A percentile compares a stretch with the other conserved stretches of the same genome.
Conservation (phyloP, 2,888 invertebrate genomes). For the Agrotis puta region DNA sequence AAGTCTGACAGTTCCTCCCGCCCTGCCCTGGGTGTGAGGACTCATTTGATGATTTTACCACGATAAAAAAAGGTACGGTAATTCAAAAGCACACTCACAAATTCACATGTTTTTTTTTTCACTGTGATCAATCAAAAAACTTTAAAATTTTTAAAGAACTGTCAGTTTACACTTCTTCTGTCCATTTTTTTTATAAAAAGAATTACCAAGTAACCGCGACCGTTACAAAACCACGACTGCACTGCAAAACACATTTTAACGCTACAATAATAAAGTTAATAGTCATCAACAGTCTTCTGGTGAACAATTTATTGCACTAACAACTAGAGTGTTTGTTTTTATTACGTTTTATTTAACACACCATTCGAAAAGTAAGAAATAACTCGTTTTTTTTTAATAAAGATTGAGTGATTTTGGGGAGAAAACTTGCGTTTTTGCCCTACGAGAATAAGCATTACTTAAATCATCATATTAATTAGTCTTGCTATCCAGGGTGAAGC, state of each 20-base stretch:
- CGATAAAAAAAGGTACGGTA: too few relatives aligned
- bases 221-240: slow-evolving; percentile 9
- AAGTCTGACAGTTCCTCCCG: too few relatives aligned
- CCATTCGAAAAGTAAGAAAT: slow-evolving; percentile 9
- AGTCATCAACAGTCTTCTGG: slow-evolving; percentile 16
- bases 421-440: background rate
- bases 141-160: background rate
- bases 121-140: too few relatives aligned
- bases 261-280: slow-evolving; percentile 28
- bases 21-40: too few relatives aligned
- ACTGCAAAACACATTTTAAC: slow-evolving; percentile 39
- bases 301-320: slow-evolving; percentile 43
- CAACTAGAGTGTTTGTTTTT: slow-evolving; percentile 38
- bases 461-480: too few relatives aligned
- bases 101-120: too few relatives aligned
- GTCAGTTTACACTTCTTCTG: background rate
- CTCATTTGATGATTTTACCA: too few relatives aligned
- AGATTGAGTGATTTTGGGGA: background rate
- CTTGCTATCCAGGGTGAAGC: too few relatives aligned
- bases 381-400: slow-evolving; percentile 2
- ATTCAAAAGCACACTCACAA: too few relatives aligned
- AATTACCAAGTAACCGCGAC: background rate
- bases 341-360: slow-evolving; percentile 36
- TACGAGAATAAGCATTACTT: too few relatives aligned
- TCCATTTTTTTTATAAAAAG: background rate